Percentiles rank a stretch among this genome's conserved stretches.
These are phyloP conservation scores for Eristalis arbustorum DNA, from an alignment of 2,888 invertebrate genomes.

Conservation along the genomic window DNA sequence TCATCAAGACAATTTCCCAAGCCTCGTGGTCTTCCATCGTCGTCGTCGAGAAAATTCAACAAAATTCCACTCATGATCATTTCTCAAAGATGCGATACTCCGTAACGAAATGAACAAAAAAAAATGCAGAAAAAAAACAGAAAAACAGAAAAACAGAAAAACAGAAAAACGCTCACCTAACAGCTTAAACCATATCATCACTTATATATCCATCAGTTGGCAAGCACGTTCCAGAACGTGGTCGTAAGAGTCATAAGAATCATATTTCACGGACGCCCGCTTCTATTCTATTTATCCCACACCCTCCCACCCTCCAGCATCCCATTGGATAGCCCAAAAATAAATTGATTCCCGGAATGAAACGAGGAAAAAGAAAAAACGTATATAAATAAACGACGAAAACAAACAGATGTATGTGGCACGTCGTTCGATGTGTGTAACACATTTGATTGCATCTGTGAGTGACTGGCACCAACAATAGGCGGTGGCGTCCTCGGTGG, in stretches of 20 bases:
- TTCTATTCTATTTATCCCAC: not conserved
- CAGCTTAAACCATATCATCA: not conserved
- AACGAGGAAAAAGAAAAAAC: not conserved
- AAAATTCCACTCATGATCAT: not conserved
- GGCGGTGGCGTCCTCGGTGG: not conserved
- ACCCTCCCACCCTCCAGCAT: not conserved
- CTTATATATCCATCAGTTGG: not conserved
- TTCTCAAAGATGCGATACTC: not conserved
- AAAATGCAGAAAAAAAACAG: too few relatives aligned
- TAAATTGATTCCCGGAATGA: not conserved
- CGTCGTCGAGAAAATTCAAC: too few relatives aligned
- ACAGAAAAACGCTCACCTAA: not conserved
- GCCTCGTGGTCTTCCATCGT: too few relatives aligned
- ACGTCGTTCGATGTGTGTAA: not conserved
- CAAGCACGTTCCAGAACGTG: not conserved
- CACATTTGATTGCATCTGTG: not conserved
- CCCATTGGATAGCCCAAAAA: not conserved
- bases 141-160: too few relatives aligned
- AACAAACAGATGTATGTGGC: not conserved
- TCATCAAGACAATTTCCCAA: too few relatives aligned
- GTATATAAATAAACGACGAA: not conserved
- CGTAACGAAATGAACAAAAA: not conserved
- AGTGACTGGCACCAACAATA: not conserved
- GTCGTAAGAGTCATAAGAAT: not conserved
- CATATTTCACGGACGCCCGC: not conserved